Evolutionary conservation across 2,797 vertebrate genomes (phyloP).

Genomic region (Pseudochirops corinnae): DNA sequence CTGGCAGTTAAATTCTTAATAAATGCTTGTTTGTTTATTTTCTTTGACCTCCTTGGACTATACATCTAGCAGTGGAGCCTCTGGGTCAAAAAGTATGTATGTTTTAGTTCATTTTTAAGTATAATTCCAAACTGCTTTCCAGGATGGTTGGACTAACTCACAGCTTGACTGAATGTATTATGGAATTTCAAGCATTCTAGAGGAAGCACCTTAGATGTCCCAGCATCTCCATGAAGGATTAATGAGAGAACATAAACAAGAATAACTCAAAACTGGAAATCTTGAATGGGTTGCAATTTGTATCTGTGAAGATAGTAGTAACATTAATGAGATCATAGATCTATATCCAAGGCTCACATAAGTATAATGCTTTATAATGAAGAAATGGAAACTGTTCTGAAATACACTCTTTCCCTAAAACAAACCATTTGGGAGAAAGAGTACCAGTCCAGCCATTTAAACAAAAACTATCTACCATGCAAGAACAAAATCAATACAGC

Average conservation of each 20-base stretch:
- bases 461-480: neutral
- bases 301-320: neutral
- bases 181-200: neutral
- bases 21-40: neutral
- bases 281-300: neutral
- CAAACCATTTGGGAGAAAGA: conserved; percentile 29
- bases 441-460: neutral
- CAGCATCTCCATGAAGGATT: neutral
- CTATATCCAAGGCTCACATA: neutral
- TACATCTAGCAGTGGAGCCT: neutral
- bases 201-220: neutral
- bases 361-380: neutral
- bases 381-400: neutral
- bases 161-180: neutral
- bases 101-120: neutral
- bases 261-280: neutral
- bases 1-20: neutral
- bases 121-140: neutral
- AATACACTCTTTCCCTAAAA: neutral
- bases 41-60: neutral
- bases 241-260: neutral
- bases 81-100: neutral
- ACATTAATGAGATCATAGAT: neutral
- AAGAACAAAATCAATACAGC: conserved; percentile 3
- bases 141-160: neutral